These are phyloP conservation scores for Sycophila texana DNA, from an alignment of 2,888 invertebrate genomes.

Conservation along the genomic window DNA sequence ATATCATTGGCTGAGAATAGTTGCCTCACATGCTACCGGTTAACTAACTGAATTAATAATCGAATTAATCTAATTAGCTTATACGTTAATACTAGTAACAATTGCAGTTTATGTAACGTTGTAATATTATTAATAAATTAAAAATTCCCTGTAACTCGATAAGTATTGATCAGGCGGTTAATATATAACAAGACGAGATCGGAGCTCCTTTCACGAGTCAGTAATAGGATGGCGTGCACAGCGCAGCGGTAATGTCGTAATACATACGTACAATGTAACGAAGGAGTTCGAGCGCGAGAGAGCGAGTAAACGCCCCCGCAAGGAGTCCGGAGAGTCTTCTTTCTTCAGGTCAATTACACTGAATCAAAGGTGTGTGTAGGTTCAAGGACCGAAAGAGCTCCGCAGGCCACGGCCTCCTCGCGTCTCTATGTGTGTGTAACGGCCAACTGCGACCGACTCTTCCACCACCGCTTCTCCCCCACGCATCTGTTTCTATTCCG, in stretches of 20 bases:
- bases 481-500: background rate
- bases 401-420: background rate
- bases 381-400: constrained; percentile 42
- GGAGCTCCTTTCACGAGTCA: background rate
- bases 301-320: constrained; percentile 27
- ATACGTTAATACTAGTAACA: no score
- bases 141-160: no score
- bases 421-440: background rate
- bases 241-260: constrained; percentile 26
- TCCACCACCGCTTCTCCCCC: background rate
- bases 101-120: no score
- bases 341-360: constrained; percentile 52
- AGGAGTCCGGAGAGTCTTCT: constrained; percentile 28
- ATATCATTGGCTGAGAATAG: no score
- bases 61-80: no score
- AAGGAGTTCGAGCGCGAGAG: background rate
- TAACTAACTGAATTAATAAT: no score
- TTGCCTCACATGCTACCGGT: no score
- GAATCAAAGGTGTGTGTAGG: constrained; percentile 43
- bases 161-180: no score
- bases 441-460: background rate
- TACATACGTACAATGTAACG: background rate
- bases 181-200: background rate
- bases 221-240: background rate
- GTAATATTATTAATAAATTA: no score